A percentile compares a stretch with the other conserved stretches of the same genome.
Conservation (phyloP, 37 sponge, comb jelly and placozoan species). For the Amphimedon queenslandica region DNA sequence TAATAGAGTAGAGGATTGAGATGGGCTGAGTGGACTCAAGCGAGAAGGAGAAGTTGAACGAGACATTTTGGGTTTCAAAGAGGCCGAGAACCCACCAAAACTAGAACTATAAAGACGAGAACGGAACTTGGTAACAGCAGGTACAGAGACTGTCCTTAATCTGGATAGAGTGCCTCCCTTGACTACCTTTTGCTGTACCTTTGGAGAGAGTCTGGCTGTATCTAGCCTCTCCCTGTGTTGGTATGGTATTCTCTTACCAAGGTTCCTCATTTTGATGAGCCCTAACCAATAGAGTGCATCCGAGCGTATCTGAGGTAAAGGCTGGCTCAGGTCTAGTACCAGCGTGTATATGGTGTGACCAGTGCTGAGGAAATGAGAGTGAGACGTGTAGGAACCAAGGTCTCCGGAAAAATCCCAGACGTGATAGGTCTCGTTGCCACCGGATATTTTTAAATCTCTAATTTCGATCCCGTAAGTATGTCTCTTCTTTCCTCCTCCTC, state of each 20-base stretch:
- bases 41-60: background rate
- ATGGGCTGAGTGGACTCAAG: background rate
- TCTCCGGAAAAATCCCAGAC: conserved; percentile 89
- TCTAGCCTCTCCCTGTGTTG: background rate
- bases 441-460: conserved; percentile 30
- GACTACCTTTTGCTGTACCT: background rate
- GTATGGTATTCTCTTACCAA: conserved; percentile 40
- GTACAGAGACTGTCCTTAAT: background rate
- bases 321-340: conserved; percentile 45
- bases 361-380: conserved; percentile 75
- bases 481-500: background rate
- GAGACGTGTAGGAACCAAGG: conserved; percentile 65
- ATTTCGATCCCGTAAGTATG: conserved; percentile 66
- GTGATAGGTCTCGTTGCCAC: conserved; percentile 30
- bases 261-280: conserved; percentile 68
- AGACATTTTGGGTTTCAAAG: background rate
- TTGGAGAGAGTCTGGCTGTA: background rate
- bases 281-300: conserved; percentile 65
- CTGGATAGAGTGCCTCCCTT: background rate
- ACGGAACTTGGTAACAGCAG: background rate
- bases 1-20: background rate
- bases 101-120: background rate
- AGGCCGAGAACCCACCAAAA: background rate
- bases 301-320: conserved; percentile 10
- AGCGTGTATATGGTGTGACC: conserved; percentile 61